Evolutionary conservation across 2,888 invertebrate genomes (phyloP).

Genomic region (Euplexia lucipara): DNA sequence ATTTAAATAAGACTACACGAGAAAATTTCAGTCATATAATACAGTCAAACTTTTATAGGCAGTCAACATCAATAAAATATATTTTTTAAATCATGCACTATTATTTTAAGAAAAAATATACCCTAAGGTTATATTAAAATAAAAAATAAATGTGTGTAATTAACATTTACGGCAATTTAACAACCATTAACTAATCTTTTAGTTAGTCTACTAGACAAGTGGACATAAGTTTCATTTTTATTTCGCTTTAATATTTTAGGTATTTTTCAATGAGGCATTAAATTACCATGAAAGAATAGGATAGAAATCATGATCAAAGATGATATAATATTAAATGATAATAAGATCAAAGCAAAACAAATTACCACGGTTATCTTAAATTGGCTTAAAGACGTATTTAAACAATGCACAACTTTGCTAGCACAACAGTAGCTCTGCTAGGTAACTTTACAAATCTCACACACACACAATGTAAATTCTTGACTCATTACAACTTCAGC

Average conservation of each 20-base stretch:
- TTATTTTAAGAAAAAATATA: slow-evolving; percentile 26
- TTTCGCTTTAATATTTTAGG: no score
- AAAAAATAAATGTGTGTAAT: not conserved
- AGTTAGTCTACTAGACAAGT: no score
- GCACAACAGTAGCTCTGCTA: slow-evolving; percentile 3
- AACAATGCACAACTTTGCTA: slow-evolving; percentile 23
- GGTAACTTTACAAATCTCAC: slow-evolving; percentile 2
- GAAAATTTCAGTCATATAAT: slow-evolving; percentile 18
- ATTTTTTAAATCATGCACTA: slow-evolving; percentile 38
- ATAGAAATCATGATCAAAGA: no score
- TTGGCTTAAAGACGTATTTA: not conserved
- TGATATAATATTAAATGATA: no score
- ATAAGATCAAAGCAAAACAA: not conserved
- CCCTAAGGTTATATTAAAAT: slow-evolving; percentile 19
- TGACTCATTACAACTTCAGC: slow-evolving; percentile 28
- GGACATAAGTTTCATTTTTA: no score
- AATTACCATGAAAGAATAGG: no score
- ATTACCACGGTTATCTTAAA: not conserved
- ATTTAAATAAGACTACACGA: slow-evolving; percentile 2
- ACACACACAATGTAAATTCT: slow-evolving; percentile 6
- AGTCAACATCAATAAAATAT: slow-evolving; percentile 18
- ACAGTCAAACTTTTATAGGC: slow-evolving; percentile 5
- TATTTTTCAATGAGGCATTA: no score
- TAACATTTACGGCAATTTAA: not conserved
- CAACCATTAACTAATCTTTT: not conserved